Evolutionary conservation across 2,888 invertebrate genomes (phyloP).

Genomic region (Meta bourneti): DNA sequence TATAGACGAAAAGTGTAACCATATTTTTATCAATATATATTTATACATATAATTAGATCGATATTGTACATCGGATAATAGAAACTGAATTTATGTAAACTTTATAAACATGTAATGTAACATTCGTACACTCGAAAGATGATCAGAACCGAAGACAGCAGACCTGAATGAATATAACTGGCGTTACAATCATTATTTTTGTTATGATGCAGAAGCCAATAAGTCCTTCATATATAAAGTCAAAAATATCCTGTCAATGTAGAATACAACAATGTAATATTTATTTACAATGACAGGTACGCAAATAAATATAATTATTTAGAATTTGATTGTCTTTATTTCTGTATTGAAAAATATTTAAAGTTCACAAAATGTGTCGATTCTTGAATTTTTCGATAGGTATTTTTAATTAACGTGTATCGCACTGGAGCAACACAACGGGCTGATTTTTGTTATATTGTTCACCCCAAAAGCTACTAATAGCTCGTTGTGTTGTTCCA

Average conservation of each 20-base stretch:
- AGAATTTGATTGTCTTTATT: background rate
- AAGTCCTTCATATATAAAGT: slow-evolving; percentile 13
- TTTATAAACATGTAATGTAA: background rate
- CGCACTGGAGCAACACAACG: too few relatives aligned
- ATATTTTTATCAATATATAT: background rate
- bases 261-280: slow-evolving; percentile 12
- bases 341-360: background rate
- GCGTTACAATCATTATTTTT: slow-evolving; percentile 10
- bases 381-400: too few relatives aligned
- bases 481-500: too few relatives aligned
- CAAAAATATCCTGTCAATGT: background rate
- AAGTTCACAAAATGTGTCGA: too few relatives aligned
- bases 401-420: too few relatives aligned
- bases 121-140: background rate
- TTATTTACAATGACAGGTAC: slow-evolving; percentile 5
- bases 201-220: background rate
- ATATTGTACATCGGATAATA: background rate
- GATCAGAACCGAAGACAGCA: background rate
- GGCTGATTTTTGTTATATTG: too few relatives aligned
- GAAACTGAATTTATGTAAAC: background rate
- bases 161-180: background rate
- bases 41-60: too few relatives aligned
- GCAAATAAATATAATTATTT: slow-evolving; percentile 45
- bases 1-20: background rate
- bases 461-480: too few relatives aligned